Conservation (phyloP, 2,113 vertebrate genomes). For the Pontoporia blainvillei region DNA sequence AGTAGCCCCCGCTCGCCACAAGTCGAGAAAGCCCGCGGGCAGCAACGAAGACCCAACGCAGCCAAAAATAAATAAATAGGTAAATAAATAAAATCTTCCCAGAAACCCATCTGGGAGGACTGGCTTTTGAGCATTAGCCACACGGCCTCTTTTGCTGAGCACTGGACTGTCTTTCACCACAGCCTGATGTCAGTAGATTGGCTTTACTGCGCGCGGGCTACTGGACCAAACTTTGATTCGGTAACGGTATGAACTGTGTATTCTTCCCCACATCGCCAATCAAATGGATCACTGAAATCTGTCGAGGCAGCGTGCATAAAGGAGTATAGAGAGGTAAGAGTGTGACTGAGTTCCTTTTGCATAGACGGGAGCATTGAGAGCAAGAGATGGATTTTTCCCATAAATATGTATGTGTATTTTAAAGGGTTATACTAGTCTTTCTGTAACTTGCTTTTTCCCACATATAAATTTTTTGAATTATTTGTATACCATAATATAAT, state of each 20-base stretch:
- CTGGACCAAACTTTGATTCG: not conserved
- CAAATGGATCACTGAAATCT: not conserved
- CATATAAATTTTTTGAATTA: not conserved
- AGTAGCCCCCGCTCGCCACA: too few species aligned
- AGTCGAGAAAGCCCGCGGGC: accelerated
- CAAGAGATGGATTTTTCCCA: not conserved
- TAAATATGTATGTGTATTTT: not conserved
- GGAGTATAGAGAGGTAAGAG: not conserved
- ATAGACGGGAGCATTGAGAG: not conserved
- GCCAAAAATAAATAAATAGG: too few species aligned
- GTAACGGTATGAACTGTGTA: not conserved
- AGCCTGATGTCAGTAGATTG: not conserved
- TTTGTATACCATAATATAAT: not conserved
- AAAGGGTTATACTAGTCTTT: not conserved
- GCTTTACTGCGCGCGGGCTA: not conserved
- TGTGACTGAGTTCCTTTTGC: not conserved
- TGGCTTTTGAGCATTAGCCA: not conserved
- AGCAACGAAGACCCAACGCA: too few species aligned
- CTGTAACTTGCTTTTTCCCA: not conserved
- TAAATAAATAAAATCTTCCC: not conserved
- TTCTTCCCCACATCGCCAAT: not conserved
- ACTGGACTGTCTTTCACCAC: not conserved
- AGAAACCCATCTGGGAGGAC: not conserved
- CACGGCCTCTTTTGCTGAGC: not conserved
- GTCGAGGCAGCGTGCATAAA: not conserved